Base-by-base conservation (phyloP, 2,888 invertebrate species). In the Therioaphis trifolii region DNA sequence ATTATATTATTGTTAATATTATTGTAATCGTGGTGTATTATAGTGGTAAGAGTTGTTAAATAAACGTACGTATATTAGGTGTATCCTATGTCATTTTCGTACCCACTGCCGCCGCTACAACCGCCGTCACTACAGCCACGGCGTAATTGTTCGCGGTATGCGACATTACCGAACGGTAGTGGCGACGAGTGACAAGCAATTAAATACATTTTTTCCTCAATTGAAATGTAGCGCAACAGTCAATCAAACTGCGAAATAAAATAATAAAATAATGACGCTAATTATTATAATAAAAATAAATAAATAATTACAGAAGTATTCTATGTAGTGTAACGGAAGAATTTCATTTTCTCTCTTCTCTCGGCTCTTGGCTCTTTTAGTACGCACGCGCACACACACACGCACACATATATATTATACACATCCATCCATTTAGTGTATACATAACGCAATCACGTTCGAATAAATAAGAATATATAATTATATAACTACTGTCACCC, bases 401-500 rank as follows among this genome's bases (percentile, higher is more conserved):
- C n/a, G n/a, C n/a, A n/a, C n/a, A n/a, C n/a, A n/a, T n/a, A n/a
- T n/a, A n/a, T n/a, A n/a, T n/a, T n/a, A n/a, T 46, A 0, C 15
- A 15, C 11, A 2, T 46, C 46, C 46, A 0, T 21, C 2, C 55
- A 11, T 55, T 4, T n/a, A 9, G 7, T 0, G 55, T n/a, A 9
- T 18, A 49, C 27, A 15, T 24, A 27, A n/a, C 21, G 14, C 4
- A 27, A 29, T 15, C 27, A 15, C 5, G 5, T 15, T 3, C 24
- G 29, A 61, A 29, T 15, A 61, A 24, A 29, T 27, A 3, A 29
- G 24, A 58, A 58, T 12, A 27, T 24, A 1, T 46, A 69, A 69
- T 72, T 72, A 72, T 27, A 52, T 29, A 72, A 71, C 49, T n/a
- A 27, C 49, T 12, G 71, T 71, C 71, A 49, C 29, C 46, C 27